phyloP scores from a whole-genome alignment of 2,888 invertebrate genomes.

The Pharmacophagus antenor region DNA sequence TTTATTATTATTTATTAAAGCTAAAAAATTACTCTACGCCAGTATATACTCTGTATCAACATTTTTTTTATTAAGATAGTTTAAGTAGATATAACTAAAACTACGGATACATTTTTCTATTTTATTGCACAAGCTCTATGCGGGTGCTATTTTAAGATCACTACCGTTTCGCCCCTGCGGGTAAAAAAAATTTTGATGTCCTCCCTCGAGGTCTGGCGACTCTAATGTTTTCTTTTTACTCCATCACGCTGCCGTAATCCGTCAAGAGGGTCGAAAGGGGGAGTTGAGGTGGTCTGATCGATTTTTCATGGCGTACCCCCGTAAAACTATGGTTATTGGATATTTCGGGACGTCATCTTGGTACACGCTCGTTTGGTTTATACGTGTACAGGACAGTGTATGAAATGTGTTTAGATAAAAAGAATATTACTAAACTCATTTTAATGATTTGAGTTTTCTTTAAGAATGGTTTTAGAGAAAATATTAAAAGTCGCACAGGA shows the following conservation, averaged over 20 bases:
- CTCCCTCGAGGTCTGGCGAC: slow-evolving; percentile 57
- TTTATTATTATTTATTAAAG: not conserved
- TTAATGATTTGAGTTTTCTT: too few relatives aligned
- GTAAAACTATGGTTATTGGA: slow-evolving; percentile 77
- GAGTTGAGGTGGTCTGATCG: slow-evolving; percentile 55
- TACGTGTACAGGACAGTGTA: slow-evolving; percentile 42
- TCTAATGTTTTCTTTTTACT: slow-evolving; percentile 77
- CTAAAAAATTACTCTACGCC: not conserved
- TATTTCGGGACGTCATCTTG: slow-evolving; percentile 63
- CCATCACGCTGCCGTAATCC: slow-evolving; percentile 71
- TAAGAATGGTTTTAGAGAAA: too few relatives aligned
- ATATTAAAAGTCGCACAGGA: too few relatives aligned
- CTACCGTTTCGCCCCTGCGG: slow-evolving; percentile 57
- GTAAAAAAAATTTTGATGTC: slow-evolving; percentile 54
- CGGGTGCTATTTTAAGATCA: slow-evolving; percentile 49
- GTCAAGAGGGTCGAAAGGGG: slow-evolving; percentile 49
- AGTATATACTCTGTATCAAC: not conserved
- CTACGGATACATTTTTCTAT: not conserved
- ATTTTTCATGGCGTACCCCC: slow-evolving; percentile 62
- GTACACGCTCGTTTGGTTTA: slow-evolving; percentile 58
- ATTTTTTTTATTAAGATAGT: not conserved
- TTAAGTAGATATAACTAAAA: not conserved
- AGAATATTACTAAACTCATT: slow-evolving; percentile 24
- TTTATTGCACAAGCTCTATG: not conserved
- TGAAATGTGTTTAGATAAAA: slow-evolving; percentile 37